Evolutionary conservation across 2,888 invertebrate species (phyloP).

Genomic region (Pristionchus fissidentatus): DNA sequence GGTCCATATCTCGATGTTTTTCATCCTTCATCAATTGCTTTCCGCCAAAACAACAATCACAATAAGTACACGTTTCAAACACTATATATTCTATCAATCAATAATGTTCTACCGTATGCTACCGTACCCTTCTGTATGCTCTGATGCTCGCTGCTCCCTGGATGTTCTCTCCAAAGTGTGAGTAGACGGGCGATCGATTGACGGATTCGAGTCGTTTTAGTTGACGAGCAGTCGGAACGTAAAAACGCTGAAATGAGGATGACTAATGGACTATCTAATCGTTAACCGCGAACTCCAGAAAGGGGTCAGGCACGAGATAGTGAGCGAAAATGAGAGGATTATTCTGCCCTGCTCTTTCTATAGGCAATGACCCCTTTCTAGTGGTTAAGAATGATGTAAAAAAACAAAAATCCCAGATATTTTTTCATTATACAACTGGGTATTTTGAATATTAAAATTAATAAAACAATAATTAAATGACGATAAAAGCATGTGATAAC

Average conservation of each 20-base stretch:
- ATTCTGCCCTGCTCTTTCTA: too few species aligned
- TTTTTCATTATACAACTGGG: too few species aligned
- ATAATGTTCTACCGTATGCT: neutral
- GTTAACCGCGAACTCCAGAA: neutral
- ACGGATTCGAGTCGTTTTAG: conserved; percentile 70
- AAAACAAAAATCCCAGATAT: too few species aligned
- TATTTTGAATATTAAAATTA: too few species aligned
- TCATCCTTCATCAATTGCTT: neutral
- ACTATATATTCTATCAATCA: neutral
- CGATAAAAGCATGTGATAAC: neutral
- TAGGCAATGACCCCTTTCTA: too few species aligned
- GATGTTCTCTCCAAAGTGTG: conserved; percentile 73
- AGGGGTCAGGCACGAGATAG: neutral
- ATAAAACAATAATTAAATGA: neutral
- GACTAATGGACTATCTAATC: too few species aligned
- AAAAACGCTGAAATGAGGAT: conserved; percentile 83
- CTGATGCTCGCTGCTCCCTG: conserved; percentile 78
- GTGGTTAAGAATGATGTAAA: too few species aligned
- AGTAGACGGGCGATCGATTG: conserved; percentile 72
- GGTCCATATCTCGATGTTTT: neutral
- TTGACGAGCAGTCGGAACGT: conserved; percentile 93
- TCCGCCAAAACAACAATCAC: neutral
- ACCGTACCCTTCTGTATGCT: conserved; percentile 65
- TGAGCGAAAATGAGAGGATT: too few species aligned
- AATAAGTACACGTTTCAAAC: neutral